These are phyloP conservation scores for Pterocles gutturalis DNA, from an alignment of 2,113 vertebrate species.

Conservation along the genomic window DNA sequence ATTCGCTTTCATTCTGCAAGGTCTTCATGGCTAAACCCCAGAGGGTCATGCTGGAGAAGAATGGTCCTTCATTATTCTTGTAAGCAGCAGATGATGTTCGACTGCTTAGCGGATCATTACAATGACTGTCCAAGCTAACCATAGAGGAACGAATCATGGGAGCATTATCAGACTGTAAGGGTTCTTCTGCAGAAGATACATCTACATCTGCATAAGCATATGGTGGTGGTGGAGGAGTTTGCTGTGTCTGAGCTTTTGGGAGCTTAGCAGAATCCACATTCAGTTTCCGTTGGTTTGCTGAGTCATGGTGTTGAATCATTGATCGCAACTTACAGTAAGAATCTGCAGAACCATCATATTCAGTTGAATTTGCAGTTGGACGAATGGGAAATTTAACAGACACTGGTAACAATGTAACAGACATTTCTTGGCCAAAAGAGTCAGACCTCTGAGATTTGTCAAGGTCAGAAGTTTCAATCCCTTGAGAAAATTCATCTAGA, in stretches of 20 bases:
- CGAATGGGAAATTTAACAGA: constrained; percentile 64
- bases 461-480: constrained; percentile 46
- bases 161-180: constrained; percentile 31
- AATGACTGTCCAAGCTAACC: constrained; percentile 74
- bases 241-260: constrained; percentile 69
- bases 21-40: constrained; percentile 96
- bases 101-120: constrained; percentile 65
- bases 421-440: constrained; percentile 73
- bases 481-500: constrained; percentile 11
- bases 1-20: constrained; percentile 89
- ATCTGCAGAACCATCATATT: not conserved
- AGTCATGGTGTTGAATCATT: constrained; percentile 69
- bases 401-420: constrained; percentile 52
- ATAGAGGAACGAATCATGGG: constrained; percentile 68
- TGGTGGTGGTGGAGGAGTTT: not conserved
- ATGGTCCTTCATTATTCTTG: constrained; percentile 83
- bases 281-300: constrained; percentile 73
- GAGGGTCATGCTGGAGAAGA: constrained; percentile 90
- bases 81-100: constrained; percentile 56
- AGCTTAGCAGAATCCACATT: constrained; percentile 69
- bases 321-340: constrained; percentile 82
- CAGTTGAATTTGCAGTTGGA: not conserved
- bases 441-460: constrained; percentile 71
- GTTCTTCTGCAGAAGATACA: constrained; percentile 17
- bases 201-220: constrained; percentile 58